Conservation (phyloP, 2,888 invertebrate species). For the Polydrusus tereticollis region DNA sequence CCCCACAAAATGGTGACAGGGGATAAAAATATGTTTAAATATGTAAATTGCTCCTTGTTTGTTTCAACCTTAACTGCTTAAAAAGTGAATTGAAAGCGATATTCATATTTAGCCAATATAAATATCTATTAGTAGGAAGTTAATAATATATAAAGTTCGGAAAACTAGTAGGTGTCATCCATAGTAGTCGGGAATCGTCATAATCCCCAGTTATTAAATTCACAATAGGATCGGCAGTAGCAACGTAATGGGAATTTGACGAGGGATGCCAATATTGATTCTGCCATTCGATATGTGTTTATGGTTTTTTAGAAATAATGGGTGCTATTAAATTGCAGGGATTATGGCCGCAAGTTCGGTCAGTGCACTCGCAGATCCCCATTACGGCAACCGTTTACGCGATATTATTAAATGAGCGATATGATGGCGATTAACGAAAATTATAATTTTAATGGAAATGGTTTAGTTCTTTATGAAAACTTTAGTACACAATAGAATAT, state of each 20-base stretch:
- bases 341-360: slow-evolving; percentile 13
- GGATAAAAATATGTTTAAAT: too few species aligned
- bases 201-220: slow-evolving; percentile 26
- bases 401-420: slow-evolving; percentile 22
- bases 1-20: too few species aligned
- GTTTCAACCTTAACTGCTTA: too few species aligned
- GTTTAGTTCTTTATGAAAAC: slow-evolving; percentile 24
- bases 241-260: slow-evolving; percentile 43
- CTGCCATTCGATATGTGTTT: slow-evolving; percentile 44
- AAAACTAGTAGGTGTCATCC: neutral
- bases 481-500: neutral
- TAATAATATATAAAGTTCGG: too few species aligned
- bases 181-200: neutral
- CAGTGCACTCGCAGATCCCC: neutral
- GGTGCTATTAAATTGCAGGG: slow-evolving; percentile 38
- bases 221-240: slow-evolving; percentile 29
- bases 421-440: slow-evolving; percentile 16
- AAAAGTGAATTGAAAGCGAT: too few species aligned
- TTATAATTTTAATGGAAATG: slow-evolving; percentile 17
- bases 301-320: slow-evolving; percentile 44
- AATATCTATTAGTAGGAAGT: too few species aligned
- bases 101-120: too few species aligned
- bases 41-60: too few species aligned
- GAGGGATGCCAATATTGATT: slow-evolving; percentile 44
- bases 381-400: slow-evolving; percentile 15